phyloP scores from a whole-genome alignment of 2,113 vertebrate species.

The Amphiprion ocellaris region DNA sequence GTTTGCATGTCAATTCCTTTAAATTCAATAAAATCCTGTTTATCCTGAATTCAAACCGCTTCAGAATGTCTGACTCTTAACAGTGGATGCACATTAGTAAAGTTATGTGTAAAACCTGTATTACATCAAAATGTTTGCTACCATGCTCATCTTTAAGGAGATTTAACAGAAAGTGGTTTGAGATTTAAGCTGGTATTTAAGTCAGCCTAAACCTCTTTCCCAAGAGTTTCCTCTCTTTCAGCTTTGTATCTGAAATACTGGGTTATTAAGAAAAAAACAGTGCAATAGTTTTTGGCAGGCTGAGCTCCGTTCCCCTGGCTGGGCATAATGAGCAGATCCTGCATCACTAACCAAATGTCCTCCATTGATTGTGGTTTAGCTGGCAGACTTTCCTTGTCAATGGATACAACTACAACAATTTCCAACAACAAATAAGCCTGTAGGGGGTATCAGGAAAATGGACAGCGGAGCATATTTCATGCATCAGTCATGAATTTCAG shows the following conservation, averaged over 20 bases:
- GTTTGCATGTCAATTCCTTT: constrained; percentile 13
- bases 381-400: constrained; percentile 38
- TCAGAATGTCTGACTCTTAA: too few relatives aligned
- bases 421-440: constrained; percentile 30
- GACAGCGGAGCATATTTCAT: constrained; percentile 15
- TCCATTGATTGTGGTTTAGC: constrained; percentile 51
- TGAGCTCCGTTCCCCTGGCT: neutral
- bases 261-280: constrained; percentile 7
- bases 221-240: neutral
- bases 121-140: neutral
- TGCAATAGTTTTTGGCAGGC: constrained; percentile 6
- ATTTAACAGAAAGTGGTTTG: constrained; percentile 5
- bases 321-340: constrained; percentile 37
- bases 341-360: constrained; percentile 30
- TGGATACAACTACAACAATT: constrained; percentile 41
- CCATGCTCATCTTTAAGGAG: neutral
- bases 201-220: neutral
- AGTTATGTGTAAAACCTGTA: too few relatives aligned
- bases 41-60: neutral
- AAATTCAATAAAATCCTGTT: neutral
- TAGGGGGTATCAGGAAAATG: neutral
- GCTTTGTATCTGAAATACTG: neutral
- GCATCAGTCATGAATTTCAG: constrained; percentile 25
- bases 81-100: too few relatives aligned
- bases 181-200: constrained; percentile 12